Evolutionary conservation across 1,140 invertebrate genomes (phyloP), one percentile per base, ranked within the genome.

Genomic region (Aricia agestis): DNA sequence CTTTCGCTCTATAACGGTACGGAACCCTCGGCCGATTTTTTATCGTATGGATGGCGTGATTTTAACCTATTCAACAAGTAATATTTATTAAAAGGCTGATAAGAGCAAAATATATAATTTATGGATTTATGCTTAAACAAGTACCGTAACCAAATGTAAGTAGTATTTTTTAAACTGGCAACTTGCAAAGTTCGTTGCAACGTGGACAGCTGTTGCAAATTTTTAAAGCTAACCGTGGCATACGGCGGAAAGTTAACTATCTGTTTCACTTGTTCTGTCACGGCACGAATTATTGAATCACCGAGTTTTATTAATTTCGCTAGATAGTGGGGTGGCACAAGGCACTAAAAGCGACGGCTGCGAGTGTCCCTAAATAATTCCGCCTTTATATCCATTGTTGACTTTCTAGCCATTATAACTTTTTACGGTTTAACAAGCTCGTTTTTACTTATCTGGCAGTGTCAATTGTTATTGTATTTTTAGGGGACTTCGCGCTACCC

Each of bases 341-440:
- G 66, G n/a, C 10, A 41, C 18, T 36, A 63, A 70, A 74, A 72
- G 75, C 74, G 69, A 74, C 76, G 72, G 76, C 75, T 71, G 63
- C 41, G 63, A 66, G 71, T 78, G 74, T 75, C 70, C 78, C 73
- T 77, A 75, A 78, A 83, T 81, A 79, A 82, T 80, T 70, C 59
- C 36, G 59, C 68, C 61, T 61, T 41, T 70, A 69, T 69, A 65
- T 76, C 82, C 83, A 83, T 87, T 91, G 89, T 91, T 91, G 89
- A 91, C 87, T 90, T 83, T 85, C 74, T 78, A 84, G 82, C 83
- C 79, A 86, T 89, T 89, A 87, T 89, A 87, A 88, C 84, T 86
- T 89, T 90, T 90, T 88, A 90, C 88, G 88, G 86, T 87, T 91
- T 89, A 89, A 89, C 87, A 89, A 87, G 83, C 87, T 89, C 85